Base-by-base conservation (phyloP, 2,113 vertebrate species). In the Erythrolamprus reginae region DNA sequence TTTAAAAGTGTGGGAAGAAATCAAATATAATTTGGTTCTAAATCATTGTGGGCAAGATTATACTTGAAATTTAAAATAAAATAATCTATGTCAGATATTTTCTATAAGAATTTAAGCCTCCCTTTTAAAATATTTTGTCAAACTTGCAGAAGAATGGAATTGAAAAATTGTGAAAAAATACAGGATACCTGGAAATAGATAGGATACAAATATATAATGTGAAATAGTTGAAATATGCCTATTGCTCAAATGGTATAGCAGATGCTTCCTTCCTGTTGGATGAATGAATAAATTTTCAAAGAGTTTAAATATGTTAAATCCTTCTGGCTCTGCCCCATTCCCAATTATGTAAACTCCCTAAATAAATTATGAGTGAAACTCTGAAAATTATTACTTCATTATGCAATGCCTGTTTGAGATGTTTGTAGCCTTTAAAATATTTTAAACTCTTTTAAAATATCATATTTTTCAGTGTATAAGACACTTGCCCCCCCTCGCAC, bases 371-470 rank as follows among this genome's bases (percentile, higher is more conserved):
- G 86, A 94, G 65, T 92, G 61, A 93, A 95, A 93, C 83, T 93
- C 91, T 13, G 50, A 28, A 90, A 92, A 94, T 90, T 86, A 87
- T 94, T 94, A 91, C 93, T 2, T 95, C 61, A 95, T 95, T 86
- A 52, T 89, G 91, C 33, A 28, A 33, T 86, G 92, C 5, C 8
- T 93, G 94, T 96, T 94, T 93, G 84, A 92, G 94, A 95, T 91
- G 93, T 90, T 93, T 89, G 42, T 56, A 87, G 85, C 86, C 82
- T 21, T 92, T 0, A 0, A 58, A 94, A 92, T 93, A 91, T 94
- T 96, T 96, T 94, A 92, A 86, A 94, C 83, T 15, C 86, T 94
- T 96, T 96, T 95, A 51, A 45, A 45, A 45, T 45, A 45, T 5
- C 45, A 5, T 45, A 45, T 45, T 45, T 45, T 45, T 45, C 2